Evolutionary conservation across 2,113 vertebrate species (phyloP).

Genomic region (Manacus vitellinus): DNA sequence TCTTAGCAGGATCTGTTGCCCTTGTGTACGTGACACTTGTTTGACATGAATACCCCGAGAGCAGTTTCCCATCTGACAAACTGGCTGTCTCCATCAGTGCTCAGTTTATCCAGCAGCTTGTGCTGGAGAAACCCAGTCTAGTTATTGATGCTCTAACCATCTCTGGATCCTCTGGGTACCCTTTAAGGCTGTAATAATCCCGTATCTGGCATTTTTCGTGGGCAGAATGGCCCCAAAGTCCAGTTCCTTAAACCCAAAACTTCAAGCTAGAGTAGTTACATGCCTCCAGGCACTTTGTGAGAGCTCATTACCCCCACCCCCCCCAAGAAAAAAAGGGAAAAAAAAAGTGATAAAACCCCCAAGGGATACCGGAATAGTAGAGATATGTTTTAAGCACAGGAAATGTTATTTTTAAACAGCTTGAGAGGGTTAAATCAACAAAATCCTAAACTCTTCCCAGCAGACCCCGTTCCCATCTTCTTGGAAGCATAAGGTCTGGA

Average conservation of each 20-base stretch:
- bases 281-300: neutral
- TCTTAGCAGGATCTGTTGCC: neutral
- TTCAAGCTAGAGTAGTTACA: neutral
- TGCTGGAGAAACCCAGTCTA: neutral
- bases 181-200: neutral
- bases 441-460: neutral
- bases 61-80: neutral
- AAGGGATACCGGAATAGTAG: neutral
- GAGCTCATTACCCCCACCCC: neutral
- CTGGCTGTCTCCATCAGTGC: neutral
- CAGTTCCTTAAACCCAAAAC: neutral
- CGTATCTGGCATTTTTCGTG: neutral
- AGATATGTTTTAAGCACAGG: slow-evolving; percentile 23
- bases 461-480: neutral
- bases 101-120: neutral
- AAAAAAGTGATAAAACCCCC: neutral
- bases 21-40: neutral
- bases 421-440: slow-evolving; percentile 54
- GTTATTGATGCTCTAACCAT: neutral
- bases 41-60: neutral
- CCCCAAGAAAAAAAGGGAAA: neutral
- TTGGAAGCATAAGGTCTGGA: neutral
- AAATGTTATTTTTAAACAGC: slow-evolving; percentile 56
- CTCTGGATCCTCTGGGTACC: neutral
- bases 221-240: neutral